Evolutionary conservation across 2,797 vertebrate species (phyloP).

Genomic region (Brachymystax lenok): DNA sequence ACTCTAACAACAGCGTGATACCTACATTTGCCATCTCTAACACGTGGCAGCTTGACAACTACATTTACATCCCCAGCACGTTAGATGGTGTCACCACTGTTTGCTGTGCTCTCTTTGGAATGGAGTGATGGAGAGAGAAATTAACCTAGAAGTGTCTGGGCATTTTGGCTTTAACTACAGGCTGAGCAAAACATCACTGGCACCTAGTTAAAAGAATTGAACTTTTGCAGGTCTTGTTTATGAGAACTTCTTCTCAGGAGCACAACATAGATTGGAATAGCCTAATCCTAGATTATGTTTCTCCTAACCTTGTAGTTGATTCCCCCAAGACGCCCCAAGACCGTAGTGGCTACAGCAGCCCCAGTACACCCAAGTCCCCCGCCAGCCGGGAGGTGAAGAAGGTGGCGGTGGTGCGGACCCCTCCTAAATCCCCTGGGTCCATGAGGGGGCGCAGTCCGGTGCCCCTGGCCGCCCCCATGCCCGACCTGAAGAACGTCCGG

Average conservation of each 20-base stretch:
- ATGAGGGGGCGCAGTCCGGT: conserved; percentile 80
- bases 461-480: conserved; percentile 75
- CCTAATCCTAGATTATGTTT: not conserved
- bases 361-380: conserved; percentile 86
- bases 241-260: not conserved
- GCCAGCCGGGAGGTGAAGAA: conserved; percentile 78
- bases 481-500: conserved; percentile 86
- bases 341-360: conserved; percentile 86
- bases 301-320: conserved; percentile 48
- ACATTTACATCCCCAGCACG: not conserved
- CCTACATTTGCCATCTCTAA: not conserved
- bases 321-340: conserved; percentile 81
- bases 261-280: too few species aligned
- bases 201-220: not conserved
- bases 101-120: not conserved
- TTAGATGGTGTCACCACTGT: not conserved
- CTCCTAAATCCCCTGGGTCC: conserved; percentile 87
- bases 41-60: not conserved
- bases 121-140: too few species aligned
- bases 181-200: not conserved
- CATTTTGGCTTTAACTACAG: not conserved
- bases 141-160: not conserved
- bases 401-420: conserved; percentile 88
- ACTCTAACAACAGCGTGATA: not conserved
- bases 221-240: not conserved